These are phyloP conservation scores for Oscheius sp. DNA, from an alignment of 2,888 invertebrate genomes.

Conservation along the genomic window DNA sequence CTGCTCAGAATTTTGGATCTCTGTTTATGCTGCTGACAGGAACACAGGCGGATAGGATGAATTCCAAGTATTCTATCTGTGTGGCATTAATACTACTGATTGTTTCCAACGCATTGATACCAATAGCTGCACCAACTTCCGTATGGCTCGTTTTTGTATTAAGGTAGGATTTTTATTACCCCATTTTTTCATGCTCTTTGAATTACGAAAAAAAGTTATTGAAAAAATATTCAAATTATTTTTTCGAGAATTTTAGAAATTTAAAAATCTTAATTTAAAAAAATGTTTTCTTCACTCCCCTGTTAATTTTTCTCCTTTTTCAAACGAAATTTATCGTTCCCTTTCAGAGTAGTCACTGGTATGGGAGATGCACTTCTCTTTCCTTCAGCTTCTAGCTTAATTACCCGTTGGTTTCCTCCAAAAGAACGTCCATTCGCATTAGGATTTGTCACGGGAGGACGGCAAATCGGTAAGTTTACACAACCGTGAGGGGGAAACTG, in stretches of 20 bases:
- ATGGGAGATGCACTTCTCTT: conserved; percentile 63
- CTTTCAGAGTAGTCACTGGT: conserved; percentile 60
- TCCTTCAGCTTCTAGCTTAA: conserved; percentile 63
- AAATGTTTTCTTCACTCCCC: too few species aligned
- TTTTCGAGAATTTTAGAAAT: too few species aligned
- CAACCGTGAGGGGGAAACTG: not conserved
- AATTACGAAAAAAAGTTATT: not conserved
- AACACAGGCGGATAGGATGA: conserved; percentile 63
- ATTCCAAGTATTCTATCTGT: conserved; percentile 67
- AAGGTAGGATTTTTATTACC: too few species aligned
- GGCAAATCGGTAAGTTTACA: conserved; percentile 61
- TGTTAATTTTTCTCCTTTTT: not conserved
- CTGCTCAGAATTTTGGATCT: conserved; percentile 68
- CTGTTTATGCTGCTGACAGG: conserved; percentile 65
- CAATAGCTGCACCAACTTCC: conserved; percentile 54
- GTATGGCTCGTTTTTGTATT: conserved; percentile 58
- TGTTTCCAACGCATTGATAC: conserved; percentile 60
- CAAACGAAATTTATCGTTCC: not conserved
- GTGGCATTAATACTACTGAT: conserved; percentile 56
- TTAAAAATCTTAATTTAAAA: too few species aligned
- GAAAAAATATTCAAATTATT: too few species aligned
- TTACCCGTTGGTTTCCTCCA: conserved; percentile 68
- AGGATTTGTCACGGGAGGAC: conserved; percentile 67
- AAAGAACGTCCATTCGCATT: conserved; percentile 68
- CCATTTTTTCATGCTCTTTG: not conserved